Percentiles rank a stretch among this genome's conserved stretches.
These are phyloP conservation scores for Cotesia vestalis DNA, from an alignment of 1,140 invertebrate species.

Conservation along the genomic window DNA sequence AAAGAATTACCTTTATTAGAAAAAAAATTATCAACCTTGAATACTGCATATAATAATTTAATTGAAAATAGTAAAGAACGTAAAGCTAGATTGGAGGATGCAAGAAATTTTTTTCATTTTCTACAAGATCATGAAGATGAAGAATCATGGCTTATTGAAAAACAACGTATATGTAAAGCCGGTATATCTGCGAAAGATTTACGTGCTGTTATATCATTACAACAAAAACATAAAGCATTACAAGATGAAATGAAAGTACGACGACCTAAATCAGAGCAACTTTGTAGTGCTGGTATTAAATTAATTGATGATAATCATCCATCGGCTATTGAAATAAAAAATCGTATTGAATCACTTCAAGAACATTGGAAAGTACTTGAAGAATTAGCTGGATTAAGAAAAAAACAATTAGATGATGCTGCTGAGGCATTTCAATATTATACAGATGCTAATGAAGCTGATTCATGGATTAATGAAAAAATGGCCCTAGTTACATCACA, in stretches of 20 bases:
- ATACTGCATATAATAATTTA: conserved; percentile 77
- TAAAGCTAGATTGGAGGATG: conserved; percentile 86
- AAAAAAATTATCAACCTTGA: conserved; percentile 75
- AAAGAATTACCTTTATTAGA: conserved; percentile 75
- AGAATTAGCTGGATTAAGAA: conserved; percentile 82
- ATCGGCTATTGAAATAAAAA: conserved; percentile 78
- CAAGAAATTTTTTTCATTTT: conserved; percentile 94
- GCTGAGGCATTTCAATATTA: conserved; percentile 95
- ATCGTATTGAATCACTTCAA: conserved; percentile 81
- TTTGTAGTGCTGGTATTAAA: conserved; percentile 77
- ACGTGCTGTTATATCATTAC: conserved; percentile 84
- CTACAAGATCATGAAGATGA: conserved; percentile 93
- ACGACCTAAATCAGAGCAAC: conserved; percentile 80
- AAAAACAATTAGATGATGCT: conserved; percentile 90
- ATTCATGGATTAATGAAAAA: conserved; percentile 96
- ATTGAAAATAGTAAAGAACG: conserved; percentile 80
- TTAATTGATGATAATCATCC: conserved; percentile 82
- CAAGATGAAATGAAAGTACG: conserved; percentile 92
- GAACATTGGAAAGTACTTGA: conserved; percentile 87
- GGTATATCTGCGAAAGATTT: conserved; percentile 94
- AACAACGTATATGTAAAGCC: conserved; percentile 88
- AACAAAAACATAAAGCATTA: conserved; percentile 94
- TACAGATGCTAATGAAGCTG: conserved; percentile 96
- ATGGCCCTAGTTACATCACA: conserved; percentile 85
- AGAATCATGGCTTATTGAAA: conserved; percentile 92